Evolutionary conservation across 2,797 vertebrate species (phyloP), one percentile per base, ranked within the genome.

Genomic region (Sebastes nivosus): DNA sequence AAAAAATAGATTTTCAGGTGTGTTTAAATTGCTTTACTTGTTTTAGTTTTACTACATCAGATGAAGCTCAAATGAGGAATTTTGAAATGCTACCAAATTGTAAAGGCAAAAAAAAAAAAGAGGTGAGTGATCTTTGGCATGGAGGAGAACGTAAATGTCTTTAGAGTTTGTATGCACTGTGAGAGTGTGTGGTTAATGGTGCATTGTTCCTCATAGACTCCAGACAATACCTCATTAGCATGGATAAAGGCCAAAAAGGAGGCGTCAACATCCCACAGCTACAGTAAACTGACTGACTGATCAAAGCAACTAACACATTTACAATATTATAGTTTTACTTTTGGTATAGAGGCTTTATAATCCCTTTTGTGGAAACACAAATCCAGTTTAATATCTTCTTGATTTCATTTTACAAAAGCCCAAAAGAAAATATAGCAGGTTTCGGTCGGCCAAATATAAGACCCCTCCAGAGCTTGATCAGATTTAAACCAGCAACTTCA

Each of bases 241-340:
- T 79, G 67, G 71, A 79, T 67, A 20, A 63, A 79, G 25, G 42
- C 16, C 14, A 18, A 46, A 46, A 46, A 52, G 67, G 42, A 71
- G 67, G 67, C 2, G 24, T 61, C 66, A 36, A 54, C 25, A 18
- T 72, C 60, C 24, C 57, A 30, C 67, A 61, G 60, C 38, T 70
- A 29, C 58, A 42, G 38, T 42, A 42, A 42, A 42, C 38, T 38
- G 36, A 38, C 36, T 59, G 14, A 61, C 1, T 24, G 46, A 46
- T 67, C 72, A 79, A 64, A 71, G 60, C 24, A 42, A 42, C 38
- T 42, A 3, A 50, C 52, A 74, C 55, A 76, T 16, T 20, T 11
- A 38, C 27, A 32, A 58, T 11, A 20, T 25, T 2, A 20, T 20
- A 52, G 11, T 52, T 52, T 67, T 12, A 65, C 22, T 25, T 50